Conservation (phyloP, 2,113 vertebrate genomes). For the Serilophus lunatus region DNA sequence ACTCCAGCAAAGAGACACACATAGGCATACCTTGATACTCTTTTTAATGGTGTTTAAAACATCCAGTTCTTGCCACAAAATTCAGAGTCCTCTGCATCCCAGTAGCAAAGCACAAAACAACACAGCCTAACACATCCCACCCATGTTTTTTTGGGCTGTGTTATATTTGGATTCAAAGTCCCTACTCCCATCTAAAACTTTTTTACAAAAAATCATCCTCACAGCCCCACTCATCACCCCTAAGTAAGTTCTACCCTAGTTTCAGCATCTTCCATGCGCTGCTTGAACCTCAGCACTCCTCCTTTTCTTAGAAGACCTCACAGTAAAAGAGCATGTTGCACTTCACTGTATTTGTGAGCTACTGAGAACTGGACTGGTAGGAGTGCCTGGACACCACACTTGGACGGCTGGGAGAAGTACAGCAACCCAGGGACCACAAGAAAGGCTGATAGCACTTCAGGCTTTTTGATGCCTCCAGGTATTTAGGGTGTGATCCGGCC, state of each 20-base stretch:
- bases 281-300: not conserved
- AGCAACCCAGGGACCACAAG: not conserved
- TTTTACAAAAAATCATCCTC: not conserved
- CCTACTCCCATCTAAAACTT: rapidly evolving
- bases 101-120: not conserved
- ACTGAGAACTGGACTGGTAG: not conserved
- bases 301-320: not conserved
- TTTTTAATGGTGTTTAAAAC: not conserved
- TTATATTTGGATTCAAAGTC: not conserved
- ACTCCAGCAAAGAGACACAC: not conserved
- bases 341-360: not conserved
- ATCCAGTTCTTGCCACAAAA: not conserved
- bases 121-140: not conserved
- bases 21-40: not conserved
- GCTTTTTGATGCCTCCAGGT: not conserved
- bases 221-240: not conserved
- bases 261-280: not conserved
- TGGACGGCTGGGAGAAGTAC: not conserved
- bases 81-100: not conserved
- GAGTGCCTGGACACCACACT: not conserved
- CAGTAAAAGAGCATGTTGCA: not conserved
- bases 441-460: not conserved
- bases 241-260: not conserved
- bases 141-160: no score
- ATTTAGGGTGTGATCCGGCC: not conserved